Evolutionary conservation across 1,140 invertebrate genomes (phyloP), one percentile per base, ranked within the genome.

Genomic region (Streblospio benedicti): DNA sequence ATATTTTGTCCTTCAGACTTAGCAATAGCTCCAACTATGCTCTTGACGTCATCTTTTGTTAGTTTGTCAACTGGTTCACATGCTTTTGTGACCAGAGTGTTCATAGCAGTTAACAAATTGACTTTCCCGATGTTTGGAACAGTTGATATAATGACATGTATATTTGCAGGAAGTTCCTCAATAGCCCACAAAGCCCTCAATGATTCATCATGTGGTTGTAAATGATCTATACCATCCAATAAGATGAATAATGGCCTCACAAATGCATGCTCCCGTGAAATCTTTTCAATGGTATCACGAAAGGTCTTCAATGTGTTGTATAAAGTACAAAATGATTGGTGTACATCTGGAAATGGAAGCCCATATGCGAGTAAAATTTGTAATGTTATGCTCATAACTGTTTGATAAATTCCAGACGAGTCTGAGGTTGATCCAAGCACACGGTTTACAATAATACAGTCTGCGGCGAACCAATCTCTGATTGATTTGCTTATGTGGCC

Each of bases 111-210:
- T 9, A 74, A 61, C 57, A 74, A 70, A 28, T 66, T 65, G 53
- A 70, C 67, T 53, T 73, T 65, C 33, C 57, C 45, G n/a, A 31
- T 16, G 35, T 68, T 55, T 25, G 72, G 69, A 41, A 76, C 43
- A 0, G 73, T 75, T 2, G 76, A 76, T 12, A 95, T 84, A 41
- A 97, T 87, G 62, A 96, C 85, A 43, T 71, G 69, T n/a, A 76
- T 57, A 61, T 74, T 73, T 38, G 54, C 14, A 5, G 74, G 72
- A 5, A 76, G 61, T 6, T 57, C 41, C 0, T 35, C 64, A 9
- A 71, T 67, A 23, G 75, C 27, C 76, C 76, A 77, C 43, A 65
- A 59, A 54, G 69, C 61, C 5, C 59, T 61, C 45, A 71, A 64
- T 6, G 69, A 69, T 62, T 74, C 64, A 54, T 70, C 52, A 35